Evolutionary conservation across 2,113 vertebrate species (phyloP).

Genomic region (Zosterops lateralis): DNA sequence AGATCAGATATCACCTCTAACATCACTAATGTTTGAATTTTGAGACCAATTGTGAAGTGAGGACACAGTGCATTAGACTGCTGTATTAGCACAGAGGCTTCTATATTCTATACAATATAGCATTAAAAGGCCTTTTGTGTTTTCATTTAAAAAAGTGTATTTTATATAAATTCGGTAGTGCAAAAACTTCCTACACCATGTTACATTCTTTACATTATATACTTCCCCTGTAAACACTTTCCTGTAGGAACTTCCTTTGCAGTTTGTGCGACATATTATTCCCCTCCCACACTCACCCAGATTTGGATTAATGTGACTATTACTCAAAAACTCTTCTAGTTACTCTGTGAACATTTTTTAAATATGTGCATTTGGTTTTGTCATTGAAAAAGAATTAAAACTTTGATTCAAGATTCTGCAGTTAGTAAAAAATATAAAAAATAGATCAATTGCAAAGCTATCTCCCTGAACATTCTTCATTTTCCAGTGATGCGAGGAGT

Average conservation of each 20-base stretch:
- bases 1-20: slow-evolving; percentile 21
- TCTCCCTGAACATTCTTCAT: slow-evolving; percentile 39
- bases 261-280: slow-evolving; percentile 37
- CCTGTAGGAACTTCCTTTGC: slow-evolving; percentile 2
- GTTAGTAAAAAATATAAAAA: slow-evolving; percentile 56
- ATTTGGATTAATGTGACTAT: not conserved
- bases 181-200: slow-evolving; percentile 38
- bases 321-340: not conserved
- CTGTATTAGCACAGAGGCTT: slow-evolving; percentile 19
- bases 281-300: not conserved
- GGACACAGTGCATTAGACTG: slow-evolving; percentile 16
- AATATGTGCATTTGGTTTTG: not conserved
- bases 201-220: slow-evolving; percentile 44
- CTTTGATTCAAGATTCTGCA: not conserved
- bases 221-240: slow-evolving; percentile 50
- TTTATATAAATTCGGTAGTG: slow-evolving; percentile 59
- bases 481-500: not conserved
- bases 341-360: not conserved
- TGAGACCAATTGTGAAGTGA: slow-evolving; percentile 29
- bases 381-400: slow-evolving; percentile 4
- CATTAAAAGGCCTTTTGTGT: slow-evolving; percentile 57
- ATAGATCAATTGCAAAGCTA: slow-evolving; percentile 38
- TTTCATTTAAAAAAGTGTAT: slow-evolving; percentile 43
- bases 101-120: slow-evolving; percentile 22
- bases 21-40: not conserved